phyloP scores from a whole-genome alignment of 2,888 invertebrate genomes.

The Drosophila rellima region DNA sequence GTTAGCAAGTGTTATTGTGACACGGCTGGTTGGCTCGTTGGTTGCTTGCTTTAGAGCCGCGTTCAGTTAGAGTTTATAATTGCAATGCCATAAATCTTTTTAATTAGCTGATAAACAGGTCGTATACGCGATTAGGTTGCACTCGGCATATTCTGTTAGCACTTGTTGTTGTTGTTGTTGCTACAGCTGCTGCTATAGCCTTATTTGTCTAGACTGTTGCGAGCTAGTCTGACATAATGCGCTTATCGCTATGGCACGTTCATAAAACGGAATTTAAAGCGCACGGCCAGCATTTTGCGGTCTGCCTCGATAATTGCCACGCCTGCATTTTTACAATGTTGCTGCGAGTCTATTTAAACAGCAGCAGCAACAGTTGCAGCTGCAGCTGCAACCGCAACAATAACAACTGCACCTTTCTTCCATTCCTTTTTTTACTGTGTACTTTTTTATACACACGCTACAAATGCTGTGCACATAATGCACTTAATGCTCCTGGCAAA shows the following conservation, averaged over 20 bases:
- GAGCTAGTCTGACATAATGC: constrained; percentile 25
- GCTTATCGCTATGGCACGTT: constrained; percentile 27
- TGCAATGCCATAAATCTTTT: constrained; percentile 62
- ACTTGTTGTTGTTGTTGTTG: neutral
- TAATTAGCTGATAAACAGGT: constrained; percentile 69
- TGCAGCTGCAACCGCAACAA: constrained; percentile 7
- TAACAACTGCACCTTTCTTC: neutral
- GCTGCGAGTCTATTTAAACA: constrained; percentile 11
- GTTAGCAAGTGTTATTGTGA: constrained; percentile 18
- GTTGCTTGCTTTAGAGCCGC: constrained; percentile 3
- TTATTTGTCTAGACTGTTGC: constrained; percentile 27
- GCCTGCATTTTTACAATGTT: constrained; percentile 13
- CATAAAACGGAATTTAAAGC: constrained; percentile 37
- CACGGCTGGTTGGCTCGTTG: constrained; percentile 11
- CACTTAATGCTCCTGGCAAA: neutral
- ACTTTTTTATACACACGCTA: neutral
- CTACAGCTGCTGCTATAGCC: constrained; percentile 4
- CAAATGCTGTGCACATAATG: constrained; percentile 2
- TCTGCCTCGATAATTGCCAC: constrained; percentile 22
- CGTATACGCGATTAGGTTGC: constrained; percentile 48
- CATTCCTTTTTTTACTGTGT: no score
- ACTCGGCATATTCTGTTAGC: constrained; percentile 38
- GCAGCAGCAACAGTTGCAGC: constrained; percentile 4
- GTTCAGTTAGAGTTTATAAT: constrained; percentile 40
- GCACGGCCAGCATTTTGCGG: constrained; percentile 25